A percentile compares a stretch with the other conserved stretches of the same genome.
Evolutionary conservation across 2,888 invertebrate genomes (phyloP).

Genomic region (Pheosia tremula): DNA sequence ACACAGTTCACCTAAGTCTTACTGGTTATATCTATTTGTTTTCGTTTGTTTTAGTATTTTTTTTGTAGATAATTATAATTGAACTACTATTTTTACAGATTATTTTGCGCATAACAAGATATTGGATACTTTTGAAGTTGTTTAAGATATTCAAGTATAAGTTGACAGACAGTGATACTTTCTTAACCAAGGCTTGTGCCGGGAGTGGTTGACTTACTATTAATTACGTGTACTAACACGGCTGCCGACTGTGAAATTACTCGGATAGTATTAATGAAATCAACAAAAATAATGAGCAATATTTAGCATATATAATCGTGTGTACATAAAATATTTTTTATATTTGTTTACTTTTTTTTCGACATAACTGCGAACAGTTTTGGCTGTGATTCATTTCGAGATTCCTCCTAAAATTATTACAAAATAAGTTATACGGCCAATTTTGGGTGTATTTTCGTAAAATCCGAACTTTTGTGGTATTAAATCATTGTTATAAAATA

Average conservation of each 20-base stretch:
- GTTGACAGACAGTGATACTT: no score
- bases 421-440: no score
- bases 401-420: constrained; percentile 6
- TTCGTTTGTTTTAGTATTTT: neutral
- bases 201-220: neutral
- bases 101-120: constrained; percentile 22
- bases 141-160: neutral
- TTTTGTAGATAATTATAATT: constrained; percentile 2
- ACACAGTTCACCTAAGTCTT: no score
- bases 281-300: neutral
- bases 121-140: constrained; percentile 15
- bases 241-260: neutral
- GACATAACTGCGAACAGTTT: constrained; percentile 20
- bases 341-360: constrained; percentile 8
- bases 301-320: constrained; percentile 5
- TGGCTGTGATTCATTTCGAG: constrained; percentile 30
- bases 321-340: constrained; percentile 5
- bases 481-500: neutral
- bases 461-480: neutral
- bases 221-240: neutral
- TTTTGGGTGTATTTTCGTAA: neutral
- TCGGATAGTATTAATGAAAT: neutral
- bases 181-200: no score
- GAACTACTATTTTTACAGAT: constrained; percentile 24
- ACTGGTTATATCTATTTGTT: neutral